Percentiles rank a stretch among this genome's conserved stretches.
phyloP scores from a whole-genome alignment of 2,113 vertebrate genomes.

The Calypte anna region DNA sequence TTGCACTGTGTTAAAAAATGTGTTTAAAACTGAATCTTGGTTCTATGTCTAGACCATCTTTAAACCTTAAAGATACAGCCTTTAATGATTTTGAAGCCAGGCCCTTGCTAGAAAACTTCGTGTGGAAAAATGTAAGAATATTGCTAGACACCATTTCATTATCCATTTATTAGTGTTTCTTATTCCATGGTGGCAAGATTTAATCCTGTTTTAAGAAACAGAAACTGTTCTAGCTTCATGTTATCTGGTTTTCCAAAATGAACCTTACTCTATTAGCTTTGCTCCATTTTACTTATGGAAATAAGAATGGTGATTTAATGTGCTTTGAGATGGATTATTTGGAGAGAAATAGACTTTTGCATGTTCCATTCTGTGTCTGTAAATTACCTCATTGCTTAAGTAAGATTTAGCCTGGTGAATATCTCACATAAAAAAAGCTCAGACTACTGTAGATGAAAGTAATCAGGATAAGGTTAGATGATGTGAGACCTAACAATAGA shows the following conservation, averaged over 20 bases:
- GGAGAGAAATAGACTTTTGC: neutral
- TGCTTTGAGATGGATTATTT: neutral
- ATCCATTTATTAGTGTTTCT: neutral
- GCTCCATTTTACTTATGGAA: neutral
- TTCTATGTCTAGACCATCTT: neutral
- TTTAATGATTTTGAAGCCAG: neutral
- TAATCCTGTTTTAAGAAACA: neutral
- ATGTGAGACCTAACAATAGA: neutral
- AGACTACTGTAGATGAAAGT: neutral
- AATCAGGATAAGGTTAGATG: neutral
- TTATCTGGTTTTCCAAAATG: neutral
- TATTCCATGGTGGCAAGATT: neutral
- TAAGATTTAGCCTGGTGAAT: neutral
- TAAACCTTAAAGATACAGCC: neutral
- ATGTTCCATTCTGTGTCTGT: neutral
- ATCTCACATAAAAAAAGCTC: neutral
- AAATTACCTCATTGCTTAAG: neutral
- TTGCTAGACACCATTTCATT: neutral
- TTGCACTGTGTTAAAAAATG: neutral
- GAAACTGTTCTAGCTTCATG: neutral
- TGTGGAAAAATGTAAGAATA: neutral
- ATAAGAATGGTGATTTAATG: neutral
- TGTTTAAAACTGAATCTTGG: neutral
- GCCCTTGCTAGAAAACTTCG: neutral
- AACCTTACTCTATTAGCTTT: neutral